phyloP scores from a whole-genome alignment of 53 echinoderm and acorn worm genomes.

The Henricia sp. region DNA sequence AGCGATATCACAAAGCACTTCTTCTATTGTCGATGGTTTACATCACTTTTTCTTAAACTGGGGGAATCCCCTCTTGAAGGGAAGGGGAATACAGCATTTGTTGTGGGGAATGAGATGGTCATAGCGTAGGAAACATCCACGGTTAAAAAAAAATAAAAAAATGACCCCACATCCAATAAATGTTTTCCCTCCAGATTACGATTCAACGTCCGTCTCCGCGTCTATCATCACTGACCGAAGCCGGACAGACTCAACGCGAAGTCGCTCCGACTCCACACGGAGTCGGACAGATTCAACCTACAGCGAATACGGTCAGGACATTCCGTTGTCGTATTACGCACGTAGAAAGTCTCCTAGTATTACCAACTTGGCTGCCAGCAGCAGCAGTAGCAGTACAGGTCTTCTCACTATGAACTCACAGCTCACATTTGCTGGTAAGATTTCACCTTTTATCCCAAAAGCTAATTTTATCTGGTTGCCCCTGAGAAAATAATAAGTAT shows the following conservation, averaged over 20 bases:
- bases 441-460: no score
- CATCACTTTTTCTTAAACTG: no score
- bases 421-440: constrained; percentile 86
- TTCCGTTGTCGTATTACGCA: constrained; percentile 32
- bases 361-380: constrained; percentile 35
- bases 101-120: no score
- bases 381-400: constrained; percentile 34
- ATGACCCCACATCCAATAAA: no score
- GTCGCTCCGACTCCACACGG: constrained; percentile 23
- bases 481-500: no score
- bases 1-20: no score
- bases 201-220: constrained; percentile 36
- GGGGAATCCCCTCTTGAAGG: no score
- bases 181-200: constrained; percentile 40
- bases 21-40: no score
- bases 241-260: constrained; percentile 34
- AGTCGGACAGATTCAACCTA: constrained; percentile 48
- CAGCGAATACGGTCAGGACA: constrained; percentile 29
- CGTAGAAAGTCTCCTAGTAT: constrained; percentile 54
- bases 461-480: no score
- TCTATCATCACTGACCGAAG: constrained; percentile 35
- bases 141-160: no score
- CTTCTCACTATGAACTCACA: constrained; percentile 84
- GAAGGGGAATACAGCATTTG: no score
- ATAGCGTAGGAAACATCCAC: no score